Conservation (phyloP, 2,113 vertebrate genomes). For the Cyprinodon tularosa region DNA sequence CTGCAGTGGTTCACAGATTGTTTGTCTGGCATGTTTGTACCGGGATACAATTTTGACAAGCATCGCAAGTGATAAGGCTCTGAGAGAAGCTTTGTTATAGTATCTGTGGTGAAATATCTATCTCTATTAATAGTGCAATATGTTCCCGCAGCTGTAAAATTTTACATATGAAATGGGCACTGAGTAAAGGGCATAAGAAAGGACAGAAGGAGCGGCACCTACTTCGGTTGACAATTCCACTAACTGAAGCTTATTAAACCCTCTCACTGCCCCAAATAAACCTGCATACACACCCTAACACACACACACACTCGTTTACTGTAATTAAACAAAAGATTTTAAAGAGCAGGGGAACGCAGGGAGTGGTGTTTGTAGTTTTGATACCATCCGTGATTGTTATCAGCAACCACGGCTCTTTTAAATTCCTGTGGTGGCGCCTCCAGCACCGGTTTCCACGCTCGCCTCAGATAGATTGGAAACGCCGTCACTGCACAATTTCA, state of each 20-base stretch:
- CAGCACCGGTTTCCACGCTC: conserved; percentile 50
- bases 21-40: background rate
- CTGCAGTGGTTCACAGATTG: no score
- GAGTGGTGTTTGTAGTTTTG: conserved; percentile 57
- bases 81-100: background rate
- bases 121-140: conserved; percentile 3
- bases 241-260: conserved; percentile 68
- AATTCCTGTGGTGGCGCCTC: conserved; percentile 41
- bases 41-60: background rate
- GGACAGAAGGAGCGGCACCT: conserved; percentile 55
- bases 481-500: conserved; percentile 65
- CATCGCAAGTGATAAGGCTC: background rate
- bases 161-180: conserved; percentile 6
- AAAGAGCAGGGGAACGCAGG: conserved; percentile 24
- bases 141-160: conserved; percentile 14
- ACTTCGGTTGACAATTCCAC: conserved; percentile 71
- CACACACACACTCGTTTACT: conserved; percentile 36
- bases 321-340: conserved; percentile 74
- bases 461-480: conserved; percentile 68
- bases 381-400: conserved; percentile 71
- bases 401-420: conserved; percentile 65
- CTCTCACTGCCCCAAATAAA: conserved; percentile 39
- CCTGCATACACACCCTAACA: conserved; percentile 31
- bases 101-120: background rate
- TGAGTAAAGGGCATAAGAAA: conserved; percentile 52